These are phyloP conservation scores for Enteromius paludinosus DNA, from an alignment of 2,797 vertebrate species.

Conservation along the genomic window DNA sequence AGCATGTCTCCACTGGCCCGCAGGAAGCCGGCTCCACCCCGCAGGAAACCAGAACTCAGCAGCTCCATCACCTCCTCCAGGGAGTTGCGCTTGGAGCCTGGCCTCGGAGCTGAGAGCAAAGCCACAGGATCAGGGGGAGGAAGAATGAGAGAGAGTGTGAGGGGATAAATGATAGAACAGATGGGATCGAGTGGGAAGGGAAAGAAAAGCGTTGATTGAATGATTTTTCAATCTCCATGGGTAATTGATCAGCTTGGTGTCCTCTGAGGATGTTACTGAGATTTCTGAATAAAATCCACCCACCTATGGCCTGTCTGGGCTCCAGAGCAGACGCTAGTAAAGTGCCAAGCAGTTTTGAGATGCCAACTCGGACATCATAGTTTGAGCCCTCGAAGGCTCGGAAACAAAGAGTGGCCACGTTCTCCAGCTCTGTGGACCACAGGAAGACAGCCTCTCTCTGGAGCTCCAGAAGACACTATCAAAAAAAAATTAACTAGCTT, in stretches of 20 bases:
- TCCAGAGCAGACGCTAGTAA: conserved; percentile 84
- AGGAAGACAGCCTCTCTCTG: conserved; percentile 91
- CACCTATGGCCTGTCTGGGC: conserved; percentile 71
- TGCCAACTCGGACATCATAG: conserved; percentile 84
- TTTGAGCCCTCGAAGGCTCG: conserved; percentile 91
- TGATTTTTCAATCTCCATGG: background rate
- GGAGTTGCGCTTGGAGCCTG: conserved; percentile 72
- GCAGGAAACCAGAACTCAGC: conserved; percentile 86
- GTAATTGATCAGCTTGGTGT: background rate
- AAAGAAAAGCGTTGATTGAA: background rate
- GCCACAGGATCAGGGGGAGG: background rate
- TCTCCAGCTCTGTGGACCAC: conserved; percentile 90
- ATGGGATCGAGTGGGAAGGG: conserved; percentile 2
- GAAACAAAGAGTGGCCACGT: conserved; percentile 89
- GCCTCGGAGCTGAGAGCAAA: conserved; percentile 67
- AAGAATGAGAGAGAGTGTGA: background rate
- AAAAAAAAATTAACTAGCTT: background rate
- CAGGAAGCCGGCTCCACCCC: conserved; percentile 89
- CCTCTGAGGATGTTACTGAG: background rate
- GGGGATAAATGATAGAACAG: conserved; percentile 16
- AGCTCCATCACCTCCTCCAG: conserved; percentile 90
- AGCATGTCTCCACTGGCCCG: conserved; percentile 90
- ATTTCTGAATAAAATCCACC: conserved; percentile 23
- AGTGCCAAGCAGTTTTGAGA: conserved; percentile 87
- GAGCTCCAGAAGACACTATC: conserved; percentile 91